Evolutionary conservation across 2,113 vertebrate genomes (phyloP), one percentile per base, ranked within the genome.

Genomic region (Cervus canadensis): DNA sequence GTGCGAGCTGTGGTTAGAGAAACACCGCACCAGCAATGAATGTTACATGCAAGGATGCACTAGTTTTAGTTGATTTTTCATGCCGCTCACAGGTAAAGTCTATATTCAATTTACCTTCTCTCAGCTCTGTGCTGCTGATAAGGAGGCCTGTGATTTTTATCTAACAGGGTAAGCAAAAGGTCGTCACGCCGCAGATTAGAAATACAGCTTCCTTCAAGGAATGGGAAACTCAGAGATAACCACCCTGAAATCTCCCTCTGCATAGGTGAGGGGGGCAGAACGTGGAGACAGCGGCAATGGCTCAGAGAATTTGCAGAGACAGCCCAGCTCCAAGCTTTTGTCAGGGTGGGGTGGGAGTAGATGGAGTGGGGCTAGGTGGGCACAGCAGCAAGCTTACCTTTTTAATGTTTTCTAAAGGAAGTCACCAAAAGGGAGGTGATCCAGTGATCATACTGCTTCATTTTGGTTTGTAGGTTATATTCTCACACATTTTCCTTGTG

Each of bases 91-190:
- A 82, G 89, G 74, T 90, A n/a, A 96, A 96, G 92, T 88, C 92
- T 94, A 48, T 71, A 97, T 96, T 96, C 84, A 6, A 88, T 98
- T 97, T 97, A 89, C 13, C 57, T 97, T 59, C 91, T 76, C 48
- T 96, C 25, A 5, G 36, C 76, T 78, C 60, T 82, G 48, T 15
- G 19, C 91, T 15, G 19, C 91, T 96, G 97, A 97, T 97, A 98
- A 97, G 95, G 17, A 28, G 30, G 84, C 84, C 91, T 96, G 92
- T 96, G 97, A 97, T 98, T 96, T 96, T 97, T 94, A 98, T 97
- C 97, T 97, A 89, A 89, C 97, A 94, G 94, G 79, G 87, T 94
- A 98, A 97, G 95, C 95, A 81, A 60, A 97, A 97, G 87, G 83
- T 95, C 95, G 52, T 87, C 64, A 36, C 0, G 43, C 94, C 60